Evolutionary conservation across 2,797 vertebrate genomes (phyloP), one percentile per base, ranked within the genome.

Genomic region (Micropoecilia bifurca): DNA sequence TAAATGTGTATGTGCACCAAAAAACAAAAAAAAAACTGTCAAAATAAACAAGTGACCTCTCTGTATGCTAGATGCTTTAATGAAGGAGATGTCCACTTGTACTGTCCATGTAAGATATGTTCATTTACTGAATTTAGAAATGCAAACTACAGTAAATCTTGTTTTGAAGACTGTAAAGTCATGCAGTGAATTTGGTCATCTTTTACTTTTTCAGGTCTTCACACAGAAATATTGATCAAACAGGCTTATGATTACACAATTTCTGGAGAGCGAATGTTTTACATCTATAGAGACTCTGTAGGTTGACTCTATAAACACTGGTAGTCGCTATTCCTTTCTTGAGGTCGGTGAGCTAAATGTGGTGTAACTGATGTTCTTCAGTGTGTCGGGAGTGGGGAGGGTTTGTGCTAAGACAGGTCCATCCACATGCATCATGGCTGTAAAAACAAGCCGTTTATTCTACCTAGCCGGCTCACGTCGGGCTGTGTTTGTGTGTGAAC

Each of bases 401-500:
- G 25, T 59, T 59, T 28, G 28, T 59, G 28, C n/a, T 4, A 59
- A 59, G 55, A 36, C 36, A 2, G 10, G 14, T 2, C n/a, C 12
- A 28, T 30, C 10, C 8, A 53, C 50, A 53, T 3, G 1, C 10
- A 69, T 5, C 22, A n/a, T n/a, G 66, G 4, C 10, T n/a, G 41
- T n/a, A 69, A 43, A 69, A 69, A n/a, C 20, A 68, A 33, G 33
- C 22, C 1, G n/a, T 71, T 46, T 16, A 71, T 16, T 28, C 6
- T 28, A 16, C 13, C 25, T 28, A 71, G 25, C 4, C 0, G 3
- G 68, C 41, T 71, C 13, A n/a, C 16, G n/a, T 8, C 1, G 6
- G 28, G 5, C 3, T 78, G 47, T 7, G 1, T 66, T 20, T 28
- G 28, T 69, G 18, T 72, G 3, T 79, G 50, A n/a, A 39, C 92